Evolutionary conservation across 2,797 vertebrate species (phyloP).

Genomic region (Acipenser transmontanus): DNA sequence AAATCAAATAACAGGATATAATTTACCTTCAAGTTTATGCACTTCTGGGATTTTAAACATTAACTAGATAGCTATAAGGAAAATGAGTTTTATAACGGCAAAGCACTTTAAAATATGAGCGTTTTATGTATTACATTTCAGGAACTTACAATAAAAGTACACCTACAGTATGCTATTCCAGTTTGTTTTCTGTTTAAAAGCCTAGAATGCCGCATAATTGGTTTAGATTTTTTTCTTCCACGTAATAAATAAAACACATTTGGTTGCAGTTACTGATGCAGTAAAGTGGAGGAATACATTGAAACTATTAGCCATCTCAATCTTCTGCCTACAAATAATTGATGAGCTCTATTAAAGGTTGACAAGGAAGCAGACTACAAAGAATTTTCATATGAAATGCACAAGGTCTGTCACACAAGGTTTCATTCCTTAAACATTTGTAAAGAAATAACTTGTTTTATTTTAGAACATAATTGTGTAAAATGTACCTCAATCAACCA

Average conservation of each 20-base stretch:
- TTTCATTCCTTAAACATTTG: conserved; percentile 32
- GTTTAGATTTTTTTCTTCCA: background rate
- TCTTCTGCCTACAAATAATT: conserved; percentile 77
- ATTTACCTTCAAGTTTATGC: no score
- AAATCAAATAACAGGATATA: no score
- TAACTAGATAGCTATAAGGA: no score
- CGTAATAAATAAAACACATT: conserved; percentile 44
- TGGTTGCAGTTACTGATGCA: conserved; percentile 70
- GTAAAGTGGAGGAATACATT: conserved; percentile 73
- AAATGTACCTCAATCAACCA: no score
- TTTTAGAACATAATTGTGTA: background rate
- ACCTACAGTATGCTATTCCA: no score
- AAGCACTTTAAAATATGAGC: no score
- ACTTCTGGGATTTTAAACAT: no score
- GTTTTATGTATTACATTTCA: no score
- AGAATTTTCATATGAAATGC: conserved; percentile 63
- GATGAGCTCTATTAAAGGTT: conserved; percentile 79
- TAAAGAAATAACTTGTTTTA: background rate
- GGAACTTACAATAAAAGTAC: no score
- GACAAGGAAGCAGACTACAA: conserved; percentile 63
- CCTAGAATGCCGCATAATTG: no score
- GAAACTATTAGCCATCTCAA: conserved; percentile 75
- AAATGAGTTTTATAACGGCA: no score
- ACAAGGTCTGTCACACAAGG: conserved; percentile 48
- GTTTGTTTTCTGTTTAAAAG: no score